Base-by-base conservation (phyloP, 2,113 vertebrate species). In the Oxygymnocypris stewartii region DNA sequence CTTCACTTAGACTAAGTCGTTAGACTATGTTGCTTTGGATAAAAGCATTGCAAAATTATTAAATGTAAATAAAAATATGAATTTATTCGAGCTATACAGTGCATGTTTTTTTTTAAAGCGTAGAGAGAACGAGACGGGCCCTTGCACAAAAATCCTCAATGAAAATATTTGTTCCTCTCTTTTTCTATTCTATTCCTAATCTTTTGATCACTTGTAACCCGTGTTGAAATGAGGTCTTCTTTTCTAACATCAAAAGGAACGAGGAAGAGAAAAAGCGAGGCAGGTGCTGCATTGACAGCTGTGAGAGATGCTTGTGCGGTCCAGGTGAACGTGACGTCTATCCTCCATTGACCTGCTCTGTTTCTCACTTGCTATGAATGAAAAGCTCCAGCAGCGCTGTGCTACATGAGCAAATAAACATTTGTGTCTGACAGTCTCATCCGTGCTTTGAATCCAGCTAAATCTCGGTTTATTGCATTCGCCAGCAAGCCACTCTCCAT, bases 381-480 rank as follows among this genome's bases (percentile, higher is more conserved):
- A 31, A 71, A 82, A 86, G 80, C 63, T 86, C 83, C 10, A 40
- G 12, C 23, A n/a, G 57, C 20, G 73, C 42, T 59, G 35, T 37
- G 12, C 75, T 47, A 69, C 57, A 23, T 59, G 80, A 75, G 84
- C 84, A 88, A 88, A 88, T 86, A 84, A 86, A 76, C 84, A 79
- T 25, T 25, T 82, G 79, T 71, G 6, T 47, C 67, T 78, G 84
- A 86, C 84, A 79, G 42, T 42, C 80, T 80, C 75, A 88, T 86
- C 79, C 14, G 23, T 83, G 73, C 78, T 86, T 83, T 83, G 74
- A 88, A 88, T 82, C 35, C 51, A 35, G 73, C 28, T 83, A 75
- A 85, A 86, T 86, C 51, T 79, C 35, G 37, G 71, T 71, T 82
- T 78, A 40, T 81, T 83, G 37, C 63, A 44, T 82, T 51, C 14